Conservation (phyloP, 2,888 invertebrate genomes). For the Apamea crenata region DNA sequence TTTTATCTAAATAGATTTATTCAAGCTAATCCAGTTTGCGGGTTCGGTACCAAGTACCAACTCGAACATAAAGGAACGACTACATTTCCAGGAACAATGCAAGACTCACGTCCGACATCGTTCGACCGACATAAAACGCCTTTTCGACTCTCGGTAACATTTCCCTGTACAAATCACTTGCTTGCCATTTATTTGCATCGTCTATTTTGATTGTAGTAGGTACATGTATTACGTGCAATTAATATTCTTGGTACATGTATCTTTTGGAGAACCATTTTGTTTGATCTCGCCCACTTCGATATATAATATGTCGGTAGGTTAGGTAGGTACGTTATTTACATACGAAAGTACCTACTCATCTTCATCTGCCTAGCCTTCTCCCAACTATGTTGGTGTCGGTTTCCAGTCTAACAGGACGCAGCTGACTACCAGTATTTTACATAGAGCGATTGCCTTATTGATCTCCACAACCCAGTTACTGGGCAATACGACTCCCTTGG, state of each 20-base stretch:
- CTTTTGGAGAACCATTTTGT: background rate
- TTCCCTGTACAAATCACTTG: slow-evolving; percentile 57
- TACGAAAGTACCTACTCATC: background rate
- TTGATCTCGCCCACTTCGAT: background rate
- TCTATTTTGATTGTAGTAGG: slow-evolving; percentile 13
- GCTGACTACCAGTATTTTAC: background rate
- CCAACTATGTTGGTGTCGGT: background rate
- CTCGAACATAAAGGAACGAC: slow-evolving; percentile 62
- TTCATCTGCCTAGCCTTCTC: background rate
- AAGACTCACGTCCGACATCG: slow-evolving; percentile 49
- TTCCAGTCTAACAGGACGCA: background rate
- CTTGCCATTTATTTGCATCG: slow-evolving; percentile 39
- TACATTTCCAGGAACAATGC: slow-evolving; percentile 70
- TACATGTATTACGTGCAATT: slow-evolving; percentile 14
- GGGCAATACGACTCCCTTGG: background rate
- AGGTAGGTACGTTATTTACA: background rate
- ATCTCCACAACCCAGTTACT: background rate
- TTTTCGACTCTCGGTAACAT: slow-evolving; percentile 51
- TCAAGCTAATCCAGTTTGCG: slow-evolving; percentile 34
- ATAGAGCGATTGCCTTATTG: background rate
- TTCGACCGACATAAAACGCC: slow-evolving; percentile 45
- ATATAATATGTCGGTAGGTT: background rate
- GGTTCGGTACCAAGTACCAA: slow-evolving; percentile 29
- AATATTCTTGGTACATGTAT: slow-evolving; percentile 16
- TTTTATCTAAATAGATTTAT: no score